Conservation (phyloP, 2,888 invertebrate species). For the Macaria notata region DNA sequence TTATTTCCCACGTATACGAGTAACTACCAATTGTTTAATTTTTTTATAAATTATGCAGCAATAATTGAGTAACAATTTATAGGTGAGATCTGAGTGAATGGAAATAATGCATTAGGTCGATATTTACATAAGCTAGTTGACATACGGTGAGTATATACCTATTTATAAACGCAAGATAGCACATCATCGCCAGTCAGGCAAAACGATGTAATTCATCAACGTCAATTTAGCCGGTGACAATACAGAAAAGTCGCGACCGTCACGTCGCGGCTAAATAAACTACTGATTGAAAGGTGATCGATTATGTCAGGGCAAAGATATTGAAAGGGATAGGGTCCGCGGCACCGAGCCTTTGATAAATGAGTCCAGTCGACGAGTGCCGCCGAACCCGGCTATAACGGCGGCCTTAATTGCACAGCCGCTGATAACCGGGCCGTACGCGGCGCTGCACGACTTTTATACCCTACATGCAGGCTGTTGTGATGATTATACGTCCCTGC, state of each 20-base stretch:
- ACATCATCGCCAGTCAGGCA: not conserved
- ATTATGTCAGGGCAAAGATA: slow-evolving; percentile 44
- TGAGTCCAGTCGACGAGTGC: slow-evolving; percentile 25
- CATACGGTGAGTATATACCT: too few relatives aligned
- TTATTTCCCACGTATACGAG: too few relatives aligned
- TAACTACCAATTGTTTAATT: too few relatives aligned
- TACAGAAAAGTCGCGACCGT: slow-evolving; percentile 42
- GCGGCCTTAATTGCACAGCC: slow-evolving; percentile 27
- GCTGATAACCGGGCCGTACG: slow-evolving; percentile 21
- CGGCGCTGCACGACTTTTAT: slow-evolving; percentile 18
- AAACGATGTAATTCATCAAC: slow-evolving; percentile 43
- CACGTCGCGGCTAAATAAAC: slow-evolving; percentile 40
- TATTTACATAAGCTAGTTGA: too few relatives aligned
- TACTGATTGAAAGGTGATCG: slow-evolving; percentile 54
- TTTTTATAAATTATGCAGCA: too few relatives aligned
- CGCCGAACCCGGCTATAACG: slow-evolving; percentile 10
- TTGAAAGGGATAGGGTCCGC: slow-evolving; percentile 35
- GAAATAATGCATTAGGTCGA: too few relatives aligned
- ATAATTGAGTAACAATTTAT: too few relatives aligned
- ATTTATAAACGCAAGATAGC: slow-evolving; percentile 4
- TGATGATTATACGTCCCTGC: slow-evolving; percentile 27
- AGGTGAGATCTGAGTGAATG: too few relatives aligned
- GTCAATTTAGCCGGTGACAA: slow-evolving; percentile 43
- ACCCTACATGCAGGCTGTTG: slow-evolving; percentile 21
- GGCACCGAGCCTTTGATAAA: slow-evolving; percentile 32